Base-by-base conservation (phyloP, 1,140 invertebrate genomes). In the Mylabris phalerata region DNA sequence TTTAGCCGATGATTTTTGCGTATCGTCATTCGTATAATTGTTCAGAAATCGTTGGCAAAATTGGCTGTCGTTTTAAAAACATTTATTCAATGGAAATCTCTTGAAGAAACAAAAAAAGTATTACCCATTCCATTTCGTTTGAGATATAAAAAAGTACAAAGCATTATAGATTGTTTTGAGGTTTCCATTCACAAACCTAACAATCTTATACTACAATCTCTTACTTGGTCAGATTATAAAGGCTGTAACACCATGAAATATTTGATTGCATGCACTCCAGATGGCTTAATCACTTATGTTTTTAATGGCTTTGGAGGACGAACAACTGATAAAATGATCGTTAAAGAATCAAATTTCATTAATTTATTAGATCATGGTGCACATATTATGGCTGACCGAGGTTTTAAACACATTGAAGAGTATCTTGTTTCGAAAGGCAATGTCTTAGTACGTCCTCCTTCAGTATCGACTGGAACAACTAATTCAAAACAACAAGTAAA, bases 251-350 rank as follows among this genome's bases (percentile, higher is more conserved):
- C 70, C 26, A 57, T 71, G 5, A 75, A 75, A 62, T 76, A 75
- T 67, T 67, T 75, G 42, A 66, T 77, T 50, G 71, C 71, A n/a
- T 63, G 60, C 46, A 76, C 71, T 11, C 72, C 73, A 24, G 70
- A 78, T 67, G 74, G 73, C 9, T n/a, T n/a, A n/a, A n/a, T n/a
- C n/a, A 74, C 71, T 65, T 78, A 66, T 77, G 65, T 78, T 38
- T 77, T 75, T 5, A 50, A 67, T 50, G 75, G 72, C 5, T 76
- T 67, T 66, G 67, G 73, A 26, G 75, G 75, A 27, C 64, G 71
- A 59, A 63, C 65, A 9, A 66, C 65, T 26, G 74, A 77, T 68
- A 61, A 60, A 11, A 45, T 63, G 24, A 65, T 77, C 49, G 61
- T 73, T 3, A 60, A 77, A 66, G 52, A 71, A 51, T 66, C 65